Evolutionary conservation across 1,140 invertebrate genomes (phyloP).

Genomic region (Galleria mellonella): DNA sequence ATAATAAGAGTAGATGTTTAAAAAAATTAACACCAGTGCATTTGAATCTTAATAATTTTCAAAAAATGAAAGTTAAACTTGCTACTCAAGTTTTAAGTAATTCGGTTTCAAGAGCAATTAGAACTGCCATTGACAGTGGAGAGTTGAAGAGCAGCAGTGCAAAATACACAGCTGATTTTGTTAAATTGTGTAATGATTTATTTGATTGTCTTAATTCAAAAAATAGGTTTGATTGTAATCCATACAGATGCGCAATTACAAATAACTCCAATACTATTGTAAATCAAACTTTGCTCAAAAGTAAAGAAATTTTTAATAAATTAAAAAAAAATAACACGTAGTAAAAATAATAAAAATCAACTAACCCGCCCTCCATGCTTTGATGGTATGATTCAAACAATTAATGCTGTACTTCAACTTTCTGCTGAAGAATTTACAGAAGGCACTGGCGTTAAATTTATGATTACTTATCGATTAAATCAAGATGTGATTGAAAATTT

Average conservation of each 20-base stretch:
- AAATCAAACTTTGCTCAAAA: no score
- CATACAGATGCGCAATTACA: no score
- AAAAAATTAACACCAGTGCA: slow-evolving; percentile 26
- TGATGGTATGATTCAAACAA: slow-evolving; percentile 12
- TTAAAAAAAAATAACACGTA: slow-evolving; percentile 5
- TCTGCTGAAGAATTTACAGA: slow-evolving; percentile 8
- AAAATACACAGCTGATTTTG: no score
- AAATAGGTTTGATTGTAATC: no score
- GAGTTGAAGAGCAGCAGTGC: slow-evolving; percentile 14
- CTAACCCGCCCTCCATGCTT: slow-evolving; percentile 7
- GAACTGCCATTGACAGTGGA: slow-evolving; percentile 18
- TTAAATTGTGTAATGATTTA: slow-evolving; percentile 17
- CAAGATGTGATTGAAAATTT: slow-evolving; percentile 31
- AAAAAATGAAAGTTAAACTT: slow-evolving; percentile 34
- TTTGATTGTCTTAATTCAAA: no score
- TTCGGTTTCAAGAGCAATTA: slow-evolving; percentile 20
- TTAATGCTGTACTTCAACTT: slow-evolving; percentile 13
- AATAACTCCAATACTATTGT: no score
- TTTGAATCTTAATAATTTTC: slow-evolving; percentile 28
- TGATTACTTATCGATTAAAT: slow-evolving; percentile 14
- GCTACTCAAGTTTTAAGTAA: slow-evolving; percentile 29
- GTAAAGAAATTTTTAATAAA: slow-evolving; percentile 3
- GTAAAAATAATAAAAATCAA: slow-evolving; percentile 2
- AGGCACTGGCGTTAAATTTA: slow-evolving; percentile 11
- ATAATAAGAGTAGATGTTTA: slow-evolving; percentile 13